Evolutionary conservation across 1,140 invertebrate genomes (phyloP), one percentile per base, ranked within the genome.

Genomic region (Aphidius gifuensis): DNA sequence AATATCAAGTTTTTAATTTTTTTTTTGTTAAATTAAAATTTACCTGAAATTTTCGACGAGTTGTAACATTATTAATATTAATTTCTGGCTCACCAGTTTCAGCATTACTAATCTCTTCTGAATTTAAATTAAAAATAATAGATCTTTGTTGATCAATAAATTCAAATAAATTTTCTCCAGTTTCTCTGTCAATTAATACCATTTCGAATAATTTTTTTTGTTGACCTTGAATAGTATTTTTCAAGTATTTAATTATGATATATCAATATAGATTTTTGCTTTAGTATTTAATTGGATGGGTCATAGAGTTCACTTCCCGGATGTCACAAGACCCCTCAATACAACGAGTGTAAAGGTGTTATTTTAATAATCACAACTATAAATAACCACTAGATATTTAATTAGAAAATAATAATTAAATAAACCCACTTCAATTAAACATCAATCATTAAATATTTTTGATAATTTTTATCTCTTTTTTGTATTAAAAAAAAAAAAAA

Each of bases 21-120:
- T 23, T 53, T 38, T 53, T 53, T 5, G 9, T 9, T 44, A 9
- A 9, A 44, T 44, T 6, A 9, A 44, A 44, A 44, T 42, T 62
- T 68, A 78, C 77, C 71, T 79, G 74, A 62, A 79, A 79, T 0
- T 72, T 73, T 62, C 68, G 74, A 56, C 71, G 67, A 51, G 59
- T 66, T 4, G 61, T 60, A 62, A 6, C 43, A 5, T 8, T 58
- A n/a, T 32, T 9, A 21, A 71, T 42, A 42, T 61, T 62, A 9
- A 66, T 61, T 56, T 79, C 77, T 5, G 77, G 77, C 51, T 79
- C 76, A 7, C 77, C 77, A 9, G 77, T 79, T 64, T 79, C 77
- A 3, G 60, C 74, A 57, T 77, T 69, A 42, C 74, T 76, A 9
- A 40, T 50, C n/a, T 9, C 32, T 6, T 8, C 5, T 3, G 5